These are phyloP conservation scores for Pristionchus entomophagus DNA, from an alignment of 2,888 invertebrate species.

Conservation along the genomic window DNA sequence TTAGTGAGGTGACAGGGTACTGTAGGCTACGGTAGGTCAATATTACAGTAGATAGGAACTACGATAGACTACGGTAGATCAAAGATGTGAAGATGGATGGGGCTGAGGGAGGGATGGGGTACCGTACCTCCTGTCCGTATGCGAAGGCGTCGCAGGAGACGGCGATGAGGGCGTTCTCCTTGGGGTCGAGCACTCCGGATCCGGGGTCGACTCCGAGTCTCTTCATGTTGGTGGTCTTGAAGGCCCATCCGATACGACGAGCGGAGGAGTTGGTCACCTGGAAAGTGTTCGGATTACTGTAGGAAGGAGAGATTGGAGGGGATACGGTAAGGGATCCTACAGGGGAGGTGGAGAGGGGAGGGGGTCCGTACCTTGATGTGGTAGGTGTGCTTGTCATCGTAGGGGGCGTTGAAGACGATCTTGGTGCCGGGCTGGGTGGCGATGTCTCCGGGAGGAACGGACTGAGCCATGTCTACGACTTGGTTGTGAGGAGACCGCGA, in stretches of 20 bases:
- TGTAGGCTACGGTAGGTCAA: too few relatives aligned
- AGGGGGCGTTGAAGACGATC: not conserved
- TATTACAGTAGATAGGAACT: not conserved
- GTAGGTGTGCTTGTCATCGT: constrained; percentile 5
- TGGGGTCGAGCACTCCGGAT: constrained; percentile 71
- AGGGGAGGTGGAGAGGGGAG: not conserved
- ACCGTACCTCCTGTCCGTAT: constrained; percentile 54
- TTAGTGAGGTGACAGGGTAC: not conserved
- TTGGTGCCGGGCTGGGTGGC: constrained; percentile 1
- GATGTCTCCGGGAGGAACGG: constrained; percentile 1
- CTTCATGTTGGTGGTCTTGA: constrained; percentile 72
- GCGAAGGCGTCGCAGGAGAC: constrained; percentile 72
- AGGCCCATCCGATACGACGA: constrained; percentile 70
- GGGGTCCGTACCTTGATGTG: not conserved
- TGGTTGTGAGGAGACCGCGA: not conserved
- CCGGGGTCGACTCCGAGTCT: constrained; percentile 69
- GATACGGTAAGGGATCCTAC: not conserved
- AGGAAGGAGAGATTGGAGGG: too few relatives aligned
- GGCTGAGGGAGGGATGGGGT: not conserved
- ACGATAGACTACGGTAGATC: not conserved
- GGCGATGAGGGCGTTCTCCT: constrained; percentile 66
- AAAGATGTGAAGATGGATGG: not conserved
- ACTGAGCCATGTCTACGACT: not conserved
- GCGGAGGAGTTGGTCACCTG: constrained; percentile 48
- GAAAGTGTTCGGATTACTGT: not conserved